Evolutionary conservation across 2,888 invertebrate genomes (phyloP), one percentile per base, ranked within the genome.

Genomic region (Dicycla oo): DNA sequence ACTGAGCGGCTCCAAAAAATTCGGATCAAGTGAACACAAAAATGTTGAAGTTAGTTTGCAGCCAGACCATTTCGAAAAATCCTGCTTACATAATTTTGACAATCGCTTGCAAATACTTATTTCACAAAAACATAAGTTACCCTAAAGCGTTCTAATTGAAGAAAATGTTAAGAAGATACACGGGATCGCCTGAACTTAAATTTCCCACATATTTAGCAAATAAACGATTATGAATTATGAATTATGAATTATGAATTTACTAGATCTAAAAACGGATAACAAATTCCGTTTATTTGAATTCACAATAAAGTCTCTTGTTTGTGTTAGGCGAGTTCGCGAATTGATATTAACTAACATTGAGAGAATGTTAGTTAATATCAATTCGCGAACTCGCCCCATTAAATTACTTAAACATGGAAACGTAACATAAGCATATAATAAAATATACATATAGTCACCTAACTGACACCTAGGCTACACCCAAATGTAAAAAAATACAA

Each of bases 281-380:
- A 60, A 77, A 68, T 34, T 63, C 38, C 34, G 15, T 47, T 69
- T 75, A 74, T 80, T 77, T 80, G 20, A 60, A 75, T 77, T 74
- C 40, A 70, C 45, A 79, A 58, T 54, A 58, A 60, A 57, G 13
- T 45, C 26, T 64, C 7, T 40, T 69, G 60, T 69, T 80, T 72
- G 60, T 58, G 58, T 70, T 70, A 60, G 49, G 58, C 6, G 58
- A 53, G 57, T 58, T 18, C 26, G 23, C 23, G 54, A 63, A 71
- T 51, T 69, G 60, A 72, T 76, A 72, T 68, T 30, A 57, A 53
- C 67, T 69, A 49, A 67, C 34, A 69, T 54, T n/a, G n/a, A n/a
- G n/a, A n/a, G n/a, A n/a, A n/a, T n/a, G n/a, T n/a, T n/a, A n/a
- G n/a, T n/a, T n/a, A n/a, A n/a, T n/a, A n/a, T n/a, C n/a, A n/a